Evolutionary conservation across 2,113 vertebrate species (phyloP), one percentile per base, ranked within the genome.

Genomic region (Macrotis lagotis): DNA sequence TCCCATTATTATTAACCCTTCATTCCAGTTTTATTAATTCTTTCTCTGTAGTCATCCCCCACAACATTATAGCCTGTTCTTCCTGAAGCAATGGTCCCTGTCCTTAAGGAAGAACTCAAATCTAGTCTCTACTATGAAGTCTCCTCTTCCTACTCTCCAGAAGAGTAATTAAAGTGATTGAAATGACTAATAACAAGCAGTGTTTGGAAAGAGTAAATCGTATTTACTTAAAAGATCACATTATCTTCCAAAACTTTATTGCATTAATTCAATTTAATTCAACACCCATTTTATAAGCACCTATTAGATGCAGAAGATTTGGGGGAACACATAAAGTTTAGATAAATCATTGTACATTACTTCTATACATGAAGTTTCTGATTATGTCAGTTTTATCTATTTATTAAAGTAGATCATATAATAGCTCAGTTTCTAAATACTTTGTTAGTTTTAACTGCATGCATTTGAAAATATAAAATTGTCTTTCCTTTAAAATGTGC

Each of bases 1-100:
- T 94, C 93, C 92, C 94, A 96, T 89, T 96, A 93, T 26, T 10
- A 59, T 74, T 31, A 97, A 96, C 47, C 31, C 88, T 96, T 94
- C 96, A 96, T 90, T 96, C 92, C 25, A 8, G 44, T 95, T 19
- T 66, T 22, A 2, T 83, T 74, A 16, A 4, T n/a, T n/a, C 14
- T n/a, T 44, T 83, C n/a, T 44, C n/a, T 83, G 19, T 83, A n/a
- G 6, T 3, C 55, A 12, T 53, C 19, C 37, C n/a, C 6, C 19
- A 83, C 19, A 66, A 89, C 91, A 14, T 53, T 25, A 92, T 28
- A 59, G 59, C 53, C 12, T 51, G 51, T 93, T 93, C 9, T 16
- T 19, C 28, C 25, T 25, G 1, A 44, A 89, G 1, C 22, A 95
- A 88, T 74, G 22, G 0, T 83, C 51, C 66, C 28, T 94, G 8